Percentiles rank a stretch among this genome's conserved stretches.
These are phyloP conservation scores for Fukomys damarensis DNA, from an alignment of 2,113 vertebrate genomes.

Conservation along the genomic window DNA sequence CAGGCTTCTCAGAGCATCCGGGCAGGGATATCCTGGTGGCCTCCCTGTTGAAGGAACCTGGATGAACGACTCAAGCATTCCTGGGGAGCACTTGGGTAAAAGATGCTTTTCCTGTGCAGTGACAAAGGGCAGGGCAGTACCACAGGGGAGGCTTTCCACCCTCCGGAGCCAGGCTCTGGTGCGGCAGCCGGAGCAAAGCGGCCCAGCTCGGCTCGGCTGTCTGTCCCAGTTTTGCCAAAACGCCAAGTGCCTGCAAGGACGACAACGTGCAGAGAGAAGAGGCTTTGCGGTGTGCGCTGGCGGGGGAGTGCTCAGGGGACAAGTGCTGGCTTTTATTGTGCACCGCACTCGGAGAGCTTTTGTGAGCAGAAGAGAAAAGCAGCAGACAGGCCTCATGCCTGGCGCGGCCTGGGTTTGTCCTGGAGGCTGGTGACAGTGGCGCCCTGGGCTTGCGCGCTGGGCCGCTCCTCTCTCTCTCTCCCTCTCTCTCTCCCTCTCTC, in stretches of 20 bases:
- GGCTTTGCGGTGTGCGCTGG: background rate
- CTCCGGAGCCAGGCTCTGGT: too few species aligned
- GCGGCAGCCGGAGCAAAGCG: too few species aligned
- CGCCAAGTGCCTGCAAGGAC: background rate
- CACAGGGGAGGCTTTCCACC: too few species aligned
- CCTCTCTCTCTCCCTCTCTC: background rate
- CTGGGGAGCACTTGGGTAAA: background rate
- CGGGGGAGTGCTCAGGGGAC: background rate
- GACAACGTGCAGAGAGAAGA: background rate
- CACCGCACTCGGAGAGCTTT: background rate
- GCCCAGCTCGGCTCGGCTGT: rapidly evolving
- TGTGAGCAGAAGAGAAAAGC: background rate
- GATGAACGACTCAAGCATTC: background rate
- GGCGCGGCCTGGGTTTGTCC: background rate
- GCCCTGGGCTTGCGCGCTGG: too few species aligned
- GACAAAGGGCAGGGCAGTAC: background rate
- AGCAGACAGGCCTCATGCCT: background rate
- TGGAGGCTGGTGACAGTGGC: background rate
- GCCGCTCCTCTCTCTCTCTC: background rate
- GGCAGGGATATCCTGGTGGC: background rate
- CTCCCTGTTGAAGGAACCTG: background rate
- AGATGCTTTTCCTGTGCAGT: background rate
- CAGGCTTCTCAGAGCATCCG: background rate
- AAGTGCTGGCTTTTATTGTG: background rate
- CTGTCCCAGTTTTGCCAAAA: background rate